Evolutionary conservation across 2,888 invertebrate genomes (phyloP).

Genomic region (Stomorhina lunata): DNA sequence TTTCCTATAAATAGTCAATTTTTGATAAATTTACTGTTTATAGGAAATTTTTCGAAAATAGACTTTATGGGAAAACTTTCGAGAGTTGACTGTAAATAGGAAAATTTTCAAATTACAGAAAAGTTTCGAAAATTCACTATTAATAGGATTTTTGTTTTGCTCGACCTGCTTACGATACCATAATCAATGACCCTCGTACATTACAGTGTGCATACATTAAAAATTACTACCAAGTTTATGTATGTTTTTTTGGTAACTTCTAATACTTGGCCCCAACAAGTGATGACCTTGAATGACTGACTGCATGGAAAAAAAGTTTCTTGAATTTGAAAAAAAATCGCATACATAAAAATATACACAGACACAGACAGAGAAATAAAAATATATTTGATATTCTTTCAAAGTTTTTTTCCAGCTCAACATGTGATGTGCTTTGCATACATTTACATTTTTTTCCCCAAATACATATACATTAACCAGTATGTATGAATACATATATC

Average conservation of each 20-base stretch:
- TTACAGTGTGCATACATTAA: neutral
- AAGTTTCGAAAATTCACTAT: too few relatives aligned
- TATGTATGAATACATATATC: too few relatives aligned
- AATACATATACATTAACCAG: too few relatives aligned
- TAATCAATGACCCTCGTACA: slow-evolving; percentile 1
- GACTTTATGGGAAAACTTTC: too few relatives aligned
- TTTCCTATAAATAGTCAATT: too few relatives aligned
- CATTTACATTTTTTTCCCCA: neutral
- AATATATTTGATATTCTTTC: slow-evolving; percentile 51
- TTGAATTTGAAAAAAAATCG: slow-evolving; percentile 30
- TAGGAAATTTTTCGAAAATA: too few relatives aligned
- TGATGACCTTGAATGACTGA: slow-evolving; percentile 61
- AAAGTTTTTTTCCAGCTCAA: slow-evolving; percentile 34
- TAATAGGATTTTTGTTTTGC: too few relatives aligned
- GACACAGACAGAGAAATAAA: neutral
- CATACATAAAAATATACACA: neutral
- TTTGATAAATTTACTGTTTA: too few relatives aligned
- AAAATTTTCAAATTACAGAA: too few relatives aligned
- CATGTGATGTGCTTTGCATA: slow-evolving; percentile 62
- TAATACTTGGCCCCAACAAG: slow-evolving; percentile 53
- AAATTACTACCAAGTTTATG: slow-evolving; percentile 4
- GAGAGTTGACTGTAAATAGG: too few relatives aligned
- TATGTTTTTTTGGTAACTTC: slow-evolving; percentile 40
- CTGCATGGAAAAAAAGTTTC: slow-evolving; percentile 45
- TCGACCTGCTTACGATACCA: too few relatives aligned